Evolutionary conservation across 1,140 invertebrate species (phyloP), one percentile per base, ranked within the genome.

Genomic region (Rhynchophorus ferrugineus): DNA sequence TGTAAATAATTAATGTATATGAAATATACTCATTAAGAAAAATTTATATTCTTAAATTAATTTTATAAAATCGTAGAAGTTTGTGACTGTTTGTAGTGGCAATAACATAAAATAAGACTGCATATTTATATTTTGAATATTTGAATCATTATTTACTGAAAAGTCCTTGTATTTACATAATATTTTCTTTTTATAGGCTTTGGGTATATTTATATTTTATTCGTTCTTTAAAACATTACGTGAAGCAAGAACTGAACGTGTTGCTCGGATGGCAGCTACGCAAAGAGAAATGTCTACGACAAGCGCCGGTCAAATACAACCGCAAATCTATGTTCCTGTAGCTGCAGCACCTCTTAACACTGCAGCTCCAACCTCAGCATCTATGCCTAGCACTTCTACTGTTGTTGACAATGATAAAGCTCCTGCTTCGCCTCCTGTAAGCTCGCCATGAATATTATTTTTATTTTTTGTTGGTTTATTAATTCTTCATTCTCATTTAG

Each of bases 171-270:
- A n/a, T n/a, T n/a, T n/a, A n/a, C n/a, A n/a, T n/a, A n/a, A 18
- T 13, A 18, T 22, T n/a, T 2, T 44, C 9, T 38, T 22, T 44
- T 55, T 54, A 21, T 48, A 61, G 59, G 53, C 29, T 38, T 34
- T 63, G 1, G 61, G 61, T 5, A 8, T 61, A 6, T 61, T 58
- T 37, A 19, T 52, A 3, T 61, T 61, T 54, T 61, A 43, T 37
- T 48, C 44, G 3, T 63, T 61, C 29, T 58, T 59, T 8, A 43
- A 45, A 52, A 51, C 46, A n/a, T 43, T 63, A n/a, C 56, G 49
- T 33, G 50, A 38, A 45, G 59, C 58, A 37, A 49, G 61, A 19
- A 20, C 57, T 7, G 50, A 53, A 7, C 49, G 57, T 33, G 41
- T 51, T 34, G 55, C 54, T 6, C 47, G 56, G 43, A 51, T 59